Conservation (phyloP, 2,113 vertebrate species). For the Jacana jacana region DNA sequence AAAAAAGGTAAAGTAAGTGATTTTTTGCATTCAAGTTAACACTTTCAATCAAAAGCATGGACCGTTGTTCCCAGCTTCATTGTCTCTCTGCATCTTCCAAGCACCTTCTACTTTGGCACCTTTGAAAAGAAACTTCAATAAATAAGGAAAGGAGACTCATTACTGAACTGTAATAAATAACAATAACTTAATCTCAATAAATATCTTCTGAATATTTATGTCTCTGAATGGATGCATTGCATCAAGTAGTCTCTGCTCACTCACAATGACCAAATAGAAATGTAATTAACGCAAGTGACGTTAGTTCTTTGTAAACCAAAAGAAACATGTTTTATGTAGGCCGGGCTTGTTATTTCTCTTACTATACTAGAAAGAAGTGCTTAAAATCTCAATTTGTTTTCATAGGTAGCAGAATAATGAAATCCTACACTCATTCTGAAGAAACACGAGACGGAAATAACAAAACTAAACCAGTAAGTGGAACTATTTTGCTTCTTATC, state of each 20-base stretch:
- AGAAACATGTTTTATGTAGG: neutral
- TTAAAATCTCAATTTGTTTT: constrained; percentile 68
- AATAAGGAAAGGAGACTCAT: constrained; percentile 84
- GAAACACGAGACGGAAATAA: neutral
- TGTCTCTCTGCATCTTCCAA: constrained; percentile 73
- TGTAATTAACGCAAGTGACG: constrained; percentile 71
- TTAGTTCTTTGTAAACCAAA: constrained; percentile 80
- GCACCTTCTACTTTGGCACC: constrained; percentile 87
- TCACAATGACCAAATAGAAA: constrained; percentile 77
- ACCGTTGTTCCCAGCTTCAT: constrained; percentile 73
- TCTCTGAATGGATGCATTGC: constrained; percentile 88
- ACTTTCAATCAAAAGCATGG: constrained; percentile 69
- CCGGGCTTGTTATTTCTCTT: constrained; percentile 16
- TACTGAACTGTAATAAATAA: constrained; percentile 97
- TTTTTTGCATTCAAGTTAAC: constrained; percentile 76
- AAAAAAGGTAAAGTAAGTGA: constrained; percentile 85
- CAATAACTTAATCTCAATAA: constrained; percentile 99
- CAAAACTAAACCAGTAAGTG: neutral
- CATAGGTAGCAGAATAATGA: constrained; percentile 13
- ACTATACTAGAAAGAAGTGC: constrained; percentile 62
- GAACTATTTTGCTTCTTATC: neutral
- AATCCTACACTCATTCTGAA: neutral
- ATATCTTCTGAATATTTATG: constrained; percentile 90
- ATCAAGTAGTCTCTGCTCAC: constrained; percentile 82
- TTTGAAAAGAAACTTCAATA: constrained; percentile 89